A percentile compares a stretch with the other conserved stretches of the same genome.
Conservation (phyloP, 2,797 vertebrate genomes). For the Enteromius anoplus region DNA sequence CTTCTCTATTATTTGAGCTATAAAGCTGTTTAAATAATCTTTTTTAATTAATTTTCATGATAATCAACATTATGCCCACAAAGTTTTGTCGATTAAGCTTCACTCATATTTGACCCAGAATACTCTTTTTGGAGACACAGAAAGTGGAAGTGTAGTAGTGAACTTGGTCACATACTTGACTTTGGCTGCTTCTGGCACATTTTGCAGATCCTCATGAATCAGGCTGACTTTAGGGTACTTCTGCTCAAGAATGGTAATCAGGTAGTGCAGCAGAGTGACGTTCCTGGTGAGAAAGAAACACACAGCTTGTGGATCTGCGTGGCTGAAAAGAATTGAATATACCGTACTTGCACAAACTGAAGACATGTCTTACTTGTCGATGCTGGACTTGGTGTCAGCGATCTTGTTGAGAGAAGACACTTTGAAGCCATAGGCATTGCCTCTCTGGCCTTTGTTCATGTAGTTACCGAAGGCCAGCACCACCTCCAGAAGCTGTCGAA, state of each 20-base stretch:
- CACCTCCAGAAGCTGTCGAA: slow-evolving; percentile 85
- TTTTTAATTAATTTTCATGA: background rate
- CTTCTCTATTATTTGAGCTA: background rate
- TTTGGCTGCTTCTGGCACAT: slow-evolving; percentile 85
- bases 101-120: background rate
- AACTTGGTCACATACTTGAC: slow-evolving; percentile 80
- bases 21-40: background rate
- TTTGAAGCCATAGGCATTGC: slow-evolving; percentile 92
- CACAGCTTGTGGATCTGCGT: background rate
- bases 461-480: slow-evolving; percentile 95
- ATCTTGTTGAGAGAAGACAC: slow-evolving; percentile 95
- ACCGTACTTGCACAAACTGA: background rate
- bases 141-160: background rate
- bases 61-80: background rate
- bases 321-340: background rate
- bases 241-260: slow-evolving; percentile 89
- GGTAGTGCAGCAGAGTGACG: slow-evolving; percentile 91
- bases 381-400: slow-evolving; percentile 93
- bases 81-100: background rate
- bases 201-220: slow-evolving; percentile 82
- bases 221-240: slow-evolving; percentile 85
- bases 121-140: background rate
- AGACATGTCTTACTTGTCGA: slow-evolving; percentile 83
- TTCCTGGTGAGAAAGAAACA: slow-evolving; percentile 71
- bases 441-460: slow-evolving; percentile 96